A percentile compares a stretch with the other conserved stretches of the same genome.
These are phyloP conservation scores for Gastrophysa polygoni DNA, from an alignment of 2,888 invertebrate genomes.

Conservation along the genomic window DNA sequence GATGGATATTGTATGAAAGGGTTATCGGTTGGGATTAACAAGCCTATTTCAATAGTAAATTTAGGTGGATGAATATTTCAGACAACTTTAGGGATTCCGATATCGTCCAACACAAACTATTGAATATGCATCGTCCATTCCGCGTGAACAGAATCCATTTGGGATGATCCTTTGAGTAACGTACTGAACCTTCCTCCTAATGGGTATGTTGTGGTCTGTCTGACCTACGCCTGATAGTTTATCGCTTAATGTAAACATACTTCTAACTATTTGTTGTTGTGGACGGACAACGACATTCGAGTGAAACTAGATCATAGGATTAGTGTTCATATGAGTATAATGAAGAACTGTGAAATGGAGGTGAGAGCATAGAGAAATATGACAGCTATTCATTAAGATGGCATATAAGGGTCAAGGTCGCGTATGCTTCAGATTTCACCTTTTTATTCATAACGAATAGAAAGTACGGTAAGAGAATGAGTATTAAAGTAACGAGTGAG, in stretches of 20 bases:
- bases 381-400: too few species aligned
- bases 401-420: too few species aligned
- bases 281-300: neutral
- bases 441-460: too few species aligned
- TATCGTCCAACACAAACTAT: conserved; percentile 4
- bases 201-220: conserved; percentile 14
- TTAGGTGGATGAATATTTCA: neutral
- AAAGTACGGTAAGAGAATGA: too few species aligned
- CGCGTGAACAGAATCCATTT: conserved; percentile 9
- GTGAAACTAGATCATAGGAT: neutral
- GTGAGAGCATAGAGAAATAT: too few species aligned
- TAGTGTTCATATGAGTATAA: neutral
- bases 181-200: conserved; percentile 4
- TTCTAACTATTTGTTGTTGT: neutral
- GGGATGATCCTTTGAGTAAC: conserved; percentile 13
- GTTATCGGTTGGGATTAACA: too few species aligned
- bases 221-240: conserved; percentile 6
- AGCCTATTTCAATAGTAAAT: neutral
- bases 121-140: conserved; percentile 12
- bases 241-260: neutral
- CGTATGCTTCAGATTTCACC: too few species aligned
- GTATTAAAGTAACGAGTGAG: too few species aligned
- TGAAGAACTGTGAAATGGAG: too few species aligned
- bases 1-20: too few species aligned
- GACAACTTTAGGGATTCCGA: neutral